Conservation (phyloP, 2,888 invertebrate species). For the Epistrophe eligans region DNA sequence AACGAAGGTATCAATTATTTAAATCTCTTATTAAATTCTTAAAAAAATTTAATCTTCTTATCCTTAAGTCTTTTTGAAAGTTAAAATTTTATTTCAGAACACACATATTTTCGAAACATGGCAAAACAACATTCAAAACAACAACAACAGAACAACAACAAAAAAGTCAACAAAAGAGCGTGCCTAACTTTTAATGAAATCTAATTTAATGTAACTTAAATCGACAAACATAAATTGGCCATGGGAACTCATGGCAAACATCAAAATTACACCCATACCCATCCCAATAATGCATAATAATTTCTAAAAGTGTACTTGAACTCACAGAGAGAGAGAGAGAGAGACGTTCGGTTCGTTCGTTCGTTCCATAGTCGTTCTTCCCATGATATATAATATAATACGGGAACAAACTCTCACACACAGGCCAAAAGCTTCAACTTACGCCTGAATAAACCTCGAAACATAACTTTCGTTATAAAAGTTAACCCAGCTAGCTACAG, state of each 20-base stretch:
- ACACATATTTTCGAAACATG: neutral
- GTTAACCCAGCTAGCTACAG: conserved; percentile 39
- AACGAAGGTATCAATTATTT: neutral
- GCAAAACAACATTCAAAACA: neutral
- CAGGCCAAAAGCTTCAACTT: conserved; percentile 23
- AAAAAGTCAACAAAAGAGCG: conserved; percentile 33
- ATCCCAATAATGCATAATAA: conserved; percentile 29
- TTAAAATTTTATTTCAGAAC: conserved; percentile 15
- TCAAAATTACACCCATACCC: conserved; percentile 30
- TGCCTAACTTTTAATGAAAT: conserved; percentile 35
- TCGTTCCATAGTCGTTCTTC: neutral
- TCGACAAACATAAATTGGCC: conserved; percentile 43
- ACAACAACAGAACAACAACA: conserved; percentile 17
- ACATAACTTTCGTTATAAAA: conserved; percentile 46
- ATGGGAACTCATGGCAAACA: conserved; percentile 37
- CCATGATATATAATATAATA: neutral
- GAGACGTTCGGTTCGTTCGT: neutral
- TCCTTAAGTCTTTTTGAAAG: neutral
- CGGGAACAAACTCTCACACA: conserved; percentile 1
- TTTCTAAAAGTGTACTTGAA: conserved; percentile 27
- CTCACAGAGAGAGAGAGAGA: neutral
- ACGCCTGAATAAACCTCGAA: conserved; percentile 24
- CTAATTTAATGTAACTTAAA: conserved; percentile 40
- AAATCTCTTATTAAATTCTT: conserved; percentile 11
- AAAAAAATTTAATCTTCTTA: conserved; percentile 2